phyloP scores from a whole-genome alignment of 2,797 vertebrate genomes.

The Diceros bicornis region DNA sequence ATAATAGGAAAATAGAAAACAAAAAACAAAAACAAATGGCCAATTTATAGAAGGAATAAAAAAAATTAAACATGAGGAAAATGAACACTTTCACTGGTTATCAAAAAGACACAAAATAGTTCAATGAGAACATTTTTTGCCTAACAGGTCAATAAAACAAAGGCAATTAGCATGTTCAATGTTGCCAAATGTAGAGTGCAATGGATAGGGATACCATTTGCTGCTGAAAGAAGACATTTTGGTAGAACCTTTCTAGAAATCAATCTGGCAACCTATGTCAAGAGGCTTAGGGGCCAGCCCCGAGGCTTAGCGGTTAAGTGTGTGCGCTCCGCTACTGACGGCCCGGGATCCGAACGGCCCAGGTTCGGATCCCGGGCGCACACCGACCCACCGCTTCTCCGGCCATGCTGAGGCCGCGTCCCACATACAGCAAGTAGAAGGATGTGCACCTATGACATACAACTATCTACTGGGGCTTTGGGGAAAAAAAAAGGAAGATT shows the following conservation, averaged over 20 bases:
- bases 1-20: neutral
- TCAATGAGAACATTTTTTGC: neutral
- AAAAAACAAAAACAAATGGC: neutral
- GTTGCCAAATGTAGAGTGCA: constrained; percentile 15
- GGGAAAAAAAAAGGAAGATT: too few relatives aligned
- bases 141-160: constrained; percentile 30
- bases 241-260: constrained; percentile 43
- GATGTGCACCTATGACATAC: too few relatives aligned
- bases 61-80: constrained; percentile 56
- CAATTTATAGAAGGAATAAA: constrained; percentile 59
- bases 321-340: too few relatives aligned
- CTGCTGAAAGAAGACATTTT: constrained; percentile 56
- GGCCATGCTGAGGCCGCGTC: too few relatives aligned
- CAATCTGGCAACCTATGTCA: neutral
- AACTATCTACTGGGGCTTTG: too few relatives aligned
- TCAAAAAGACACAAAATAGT: constrained; percentile 41
- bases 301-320: too few relatives aligned
- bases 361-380: too few relatives aligned
- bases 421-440: too few relatives aligned
- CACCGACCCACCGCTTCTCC: too few relatives aligned
- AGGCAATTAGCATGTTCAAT: constrained; percentile 24
- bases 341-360: too few relatives aligned
- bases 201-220: neutral
- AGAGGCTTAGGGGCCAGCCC: neutral
- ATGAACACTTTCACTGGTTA: constrained; percentile 31